These are phyloP conservation scores for Sceloporus undulatus DNA, from an alignment of 2,113 vertebrate genomes.

Conservation along the genomic window DNA sequence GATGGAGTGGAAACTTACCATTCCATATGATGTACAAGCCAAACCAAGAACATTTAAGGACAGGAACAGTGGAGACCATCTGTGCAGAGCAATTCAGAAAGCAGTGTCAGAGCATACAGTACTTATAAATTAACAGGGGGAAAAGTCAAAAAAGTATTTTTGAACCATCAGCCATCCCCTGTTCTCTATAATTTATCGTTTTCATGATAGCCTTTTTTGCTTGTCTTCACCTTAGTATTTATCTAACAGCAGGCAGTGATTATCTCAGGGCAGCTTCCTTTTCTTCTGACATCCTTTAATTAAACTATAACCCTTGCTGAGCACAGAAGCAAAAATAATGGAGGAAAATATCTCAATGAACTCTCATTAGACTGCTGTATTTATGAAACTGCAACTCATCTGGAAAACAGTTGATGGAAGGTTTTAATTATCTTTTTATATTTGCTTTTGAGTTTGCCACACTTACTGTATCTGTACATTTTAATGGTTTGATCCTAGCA, in stretches of 20 bases:
- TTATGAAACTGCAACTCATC: slow-evolving; percentile 54
- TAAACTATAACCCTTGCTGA: slow-evolving; percentile 69
- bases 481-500: slow-evolving; percentile 7
- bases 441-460: slow-evolving; percentile 63
- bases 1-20: background rate
- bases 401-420: slow-evolving; percentile 36
- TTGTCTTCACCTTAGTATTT: slow-evolving; percentile 65
- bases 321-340: slow-evolving; percentile 56
- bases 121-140: background rate
- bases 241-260: slow-evolving; percentile 62
- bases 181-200: slow-evolving; percentile 41
- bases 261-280: slow-evolving; percentile 55
- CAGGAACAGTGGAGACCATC: rapidly evolving
- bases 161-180: slow-evolving; percentile 53
- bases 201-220: slow-evolving; percentile 45
- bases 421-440: slow-evolving; percentile 65
- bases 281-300: slow-evolving; percentile 72
- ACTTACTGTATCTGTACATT: slow-evolving; percentile 34
- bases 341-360: slow-evolving; percentile 16
- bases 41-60: background rate
- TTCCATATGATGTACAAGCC: rapidly evolving
- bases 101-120: slow-evolving; percentile 2
- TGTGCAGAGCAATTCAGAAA: background rate
- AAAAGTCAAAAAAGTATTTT: background rate
- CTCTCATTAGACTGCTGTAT: slow-evolving; percentile 59